Conservation (phyloP, 2,113 vertebrate species). For the Pachycephala philippinensis region DNA sequence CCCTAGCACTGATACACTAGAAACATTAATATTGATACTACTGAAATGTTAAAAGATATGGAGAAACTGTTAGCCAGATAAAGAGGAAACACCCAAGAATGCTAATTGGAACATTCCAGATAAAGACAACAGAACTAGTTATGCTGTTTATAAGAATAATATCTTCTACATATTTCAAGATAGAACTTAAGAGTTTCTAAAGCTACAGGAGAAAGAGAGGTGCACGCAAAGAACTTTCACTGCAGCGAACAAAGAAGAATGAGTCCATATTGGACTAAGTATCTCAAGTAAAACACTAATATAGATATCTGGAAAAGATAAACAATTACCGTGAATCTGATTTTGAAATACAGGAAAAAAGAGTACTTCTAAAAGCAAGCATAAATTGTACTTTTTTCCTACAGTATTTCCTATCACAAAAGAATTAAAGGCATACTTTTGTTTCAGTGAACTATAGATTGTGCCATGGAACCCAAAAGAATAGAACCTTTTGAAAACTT, state of each 20-base stretch:
- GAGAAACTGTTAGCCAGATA: not conserved
- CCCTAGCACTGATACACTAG: not conserved
- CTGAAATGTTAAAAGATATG: not conserved
- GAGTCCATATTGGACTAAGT: not conserved
- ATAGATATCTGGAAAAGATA: not conserved
- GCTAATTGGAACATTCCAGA: not conserved
- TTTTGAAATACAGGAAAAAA: not conserved
- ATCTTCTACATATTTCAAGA: not conserved
- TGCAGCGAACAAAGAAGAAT: not conserved
- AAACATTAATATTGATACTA: not conserved
- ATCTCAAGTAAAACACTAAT: not conserved
- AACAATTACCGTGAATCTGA: not conserved
- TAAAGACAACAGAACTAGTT: not conserved
- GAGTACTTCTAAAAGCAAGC: not conserved
- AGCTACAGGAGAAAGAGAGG: not conserved
- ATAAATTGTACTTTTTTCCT: not conserved
- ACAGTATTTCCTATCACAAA: not conserved
- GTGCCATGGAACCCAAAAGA: not conserved
- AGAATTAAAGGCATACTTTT: not conserved
- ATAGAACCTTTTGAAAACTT: not conserved
- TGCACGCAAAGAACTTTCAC: not conserved
- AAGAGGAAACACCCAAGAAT: not conserved
- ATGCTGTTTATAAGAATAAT: not conserved
- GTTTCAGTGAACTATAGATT: not conserved
- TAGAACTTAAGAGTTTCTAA: not conserved